Evolutionary conservation across 2,888 invertebrate species (phyloP).

Genomic region (Cerastis rubricosa): DNA sequence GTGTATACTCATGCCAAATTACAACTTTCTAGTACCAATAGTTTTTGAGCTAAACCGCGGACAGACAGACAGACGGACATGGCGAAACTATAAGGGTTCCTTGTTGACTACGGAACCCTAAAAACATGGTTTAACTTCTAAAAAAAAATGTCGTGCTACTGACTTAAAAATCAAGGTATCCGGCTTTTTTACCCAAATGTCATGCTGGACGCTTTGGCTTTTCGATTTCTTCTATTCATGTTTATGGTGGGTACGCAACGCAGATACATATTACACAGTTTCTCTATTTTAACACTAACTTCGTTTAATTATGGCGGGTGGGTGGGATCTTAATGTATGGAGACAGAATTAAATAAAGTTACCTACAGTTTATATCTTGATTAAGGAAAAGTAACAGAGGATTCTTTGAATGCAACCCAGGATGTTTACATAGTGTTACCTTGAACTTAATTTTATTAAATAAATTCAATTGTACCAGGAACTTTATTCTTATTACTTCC

Average conservation of each 20-base stretch:
- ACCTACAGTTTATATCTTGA: background rate
- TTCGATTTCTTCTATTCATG: background rate
- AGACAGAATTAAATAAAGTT: background rate
- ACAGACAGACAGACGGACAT: no score
- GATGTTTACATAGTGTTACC: slow-evolving; percentile 32
- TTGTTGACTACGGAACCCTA: no score
- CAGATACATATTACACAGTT: background rate
- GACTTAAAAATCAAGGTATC: no score
- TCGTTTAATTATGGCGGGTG: background rate
- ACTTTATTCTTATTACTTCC: slow-evolving; percentile 59
- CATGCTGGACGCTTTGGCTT: no score
- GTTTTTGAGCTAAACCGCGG: no score
- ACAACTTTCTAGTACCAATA: no score
- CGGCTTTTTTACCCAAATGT: no score
- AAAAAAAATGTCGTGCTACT: no score
- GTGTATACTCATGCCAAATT: no score
- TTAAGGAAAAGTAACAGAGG: background rate
- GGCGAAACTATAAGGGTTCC: no score
- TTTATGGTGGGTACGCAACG: background rate
- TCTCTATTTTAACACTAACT: background rate
- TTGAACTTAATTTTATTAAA: slow-evolving; percentile 66
- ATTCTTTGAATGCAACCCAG: slow-evolving; percentile 20
- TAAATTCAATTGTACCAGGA: slow-evolving; percentile 64
- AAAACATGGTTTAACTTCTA: no score
- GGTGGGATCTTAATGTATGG: background rate